phyloP scores from a whole-genome alignment of 2,113 vertebrate species.

The Lagopus leucura region DNA sequence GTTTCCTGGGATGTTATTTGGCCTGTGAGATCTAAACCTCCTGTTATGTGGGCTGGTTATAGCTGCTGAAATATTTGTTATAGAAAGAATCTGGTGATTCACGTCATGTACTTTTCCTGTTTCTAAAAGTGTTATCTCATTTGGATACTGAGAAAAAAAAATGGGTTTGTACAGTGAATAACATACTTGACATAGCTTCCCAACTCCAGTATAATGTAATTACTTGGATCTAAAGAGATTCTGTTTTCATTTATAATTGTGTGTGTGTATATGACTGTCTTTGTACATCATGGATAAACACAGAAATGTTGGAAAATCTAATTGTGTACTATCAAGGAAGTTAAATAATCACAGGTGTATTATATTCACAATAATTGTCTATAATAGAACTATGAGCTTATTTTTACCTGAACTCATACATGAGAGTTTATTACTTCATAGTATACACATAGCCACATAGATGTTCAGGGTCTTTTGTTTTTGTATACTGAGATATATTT shows the following conservation, averaged over 20 bases:
- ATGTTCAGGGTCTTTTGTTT: not conserved
- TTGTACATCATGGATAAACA: not conserved
- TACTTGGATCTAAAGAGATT: not conserved
- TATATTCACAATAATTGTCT: not conserved
- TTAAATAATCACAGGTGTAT: not conserved
- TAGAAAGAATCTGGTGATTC: not conserved
- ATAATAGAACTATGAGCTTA: not conserved
- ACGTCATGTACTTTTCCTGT: not conserved
- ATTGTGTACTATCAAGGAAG: not conserved
- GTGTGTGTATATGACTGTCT: not conserved
- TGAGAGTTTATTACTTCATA: not conserved
- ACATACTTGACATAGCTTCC: not conserved
- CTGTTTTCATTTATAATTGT: not conserved
- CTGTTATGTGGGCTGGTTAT: slow-evolving; percentile 7
- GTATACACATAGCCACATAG: too few relatives aligned
- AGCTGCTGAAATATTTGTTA: not conserved
- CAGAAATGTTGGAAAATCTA: not conserved
- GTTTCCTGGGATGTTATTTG: not conserved
- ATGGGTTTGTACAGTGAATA: not conserved
- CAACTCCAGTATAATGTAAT: not conserved
- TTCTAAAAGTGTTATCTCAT: not conserved
- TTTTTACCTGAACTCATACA: not conserved
- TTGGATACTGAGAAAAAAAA: slow-evolving; percentile 28
- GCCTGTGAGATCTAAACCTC: not conserved
- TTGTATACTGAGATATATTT: not conserved